phyloP scores from a whole-genome alignment of 2,797 vertebrate species.

The Schizothorax lantsangensis region DNA sequence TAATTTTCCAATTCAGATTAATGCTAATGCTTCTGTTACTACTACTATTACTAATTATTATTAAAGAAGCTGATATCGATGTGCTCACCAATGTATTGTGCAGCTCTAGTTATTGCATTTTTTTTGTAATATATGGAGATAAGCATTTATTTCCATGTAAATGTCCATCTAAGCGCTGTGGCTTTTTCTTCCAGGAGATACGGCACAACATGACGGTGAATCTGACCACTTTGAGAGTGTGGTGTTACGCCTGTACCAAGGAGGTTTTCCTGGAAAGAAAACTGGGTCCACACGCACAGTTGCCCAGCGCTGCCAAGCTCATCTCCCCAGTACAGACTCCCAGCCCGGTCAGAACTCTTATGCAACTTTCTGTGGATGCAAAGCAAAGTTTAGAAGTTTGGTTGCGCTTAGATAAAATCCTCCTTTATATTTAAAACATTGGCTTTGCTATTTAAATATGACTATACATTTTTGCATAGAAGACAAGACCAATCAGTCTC shows the following conservation, averaged over 20 bases:
- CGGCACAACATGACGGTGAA: slow-evolving; percentile 97
- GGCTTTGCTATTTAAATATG: not conserved
- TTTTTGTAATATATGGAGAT: no score
- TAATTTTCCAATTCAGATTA: not conserved
- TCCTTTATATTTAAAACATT: not conserved
- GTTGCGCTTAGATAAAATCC: not conserved
- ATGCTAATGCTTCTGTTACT: not conserved
- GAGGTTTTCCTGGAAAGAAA: slow-evolving; percentile 97
- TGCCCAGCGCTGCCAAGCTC: slow-evolving; percentile 74
- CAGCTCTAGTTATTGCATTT: not conserved
- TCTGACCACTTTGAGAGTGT: slow-evolving; percentile 95
- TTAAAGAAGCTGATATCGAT: not conserved
- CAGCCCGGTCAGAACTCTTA: slow-evolving; percentile 69
- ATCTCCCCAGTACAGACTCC: slow-evolving; percentile 75
- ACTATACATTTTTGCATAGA: not conserved
- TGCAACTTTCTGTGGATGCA: not conserved
- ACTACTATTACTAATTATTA: not conserved
- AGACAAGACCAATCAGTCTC: not conserved
- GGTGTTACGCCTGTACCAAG: slow-evolving; percentile 98
- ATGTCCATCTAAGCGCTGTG: slow-evolving; percentile 8
- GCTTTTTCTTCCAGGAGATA: slow-evolving; percentile 81
- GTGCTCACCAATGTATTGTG: no score
- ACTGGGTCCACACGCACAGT: slow-evolving; percentile 81
- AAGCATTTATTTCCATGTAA: not conserved
- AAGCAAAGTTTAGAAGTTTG: not conserved